Percentiles rank a stretch among this genome's conserved stretches.
phyloP scores from a whole-genome alignment of 2,797 vertebrate species.

The Enteromius treurensis region DNA sequence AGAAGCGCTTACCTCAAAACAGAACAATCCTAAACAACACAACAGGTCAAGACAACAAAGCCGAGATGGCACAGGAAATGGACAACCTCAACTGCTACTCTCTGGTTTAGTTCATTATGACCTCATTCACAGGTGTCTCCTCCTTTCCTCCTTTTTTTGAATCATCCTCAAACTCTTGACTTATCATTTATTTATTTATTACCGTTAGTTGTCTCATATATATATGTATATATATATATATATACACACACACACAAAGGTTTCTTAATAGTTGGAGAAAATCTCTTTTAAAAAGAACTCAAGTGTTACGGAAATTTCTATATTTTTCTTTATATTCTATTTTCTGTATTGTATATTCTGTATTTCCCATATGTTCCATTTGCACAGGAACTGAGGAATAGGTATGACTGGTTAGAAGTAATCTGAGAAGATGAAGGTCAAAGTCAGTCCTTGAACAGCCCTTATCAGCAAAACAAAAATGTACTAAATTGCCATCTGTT shows the following conservation, averaged over 20 bases:
- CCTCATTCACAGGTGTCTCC: slow-evolving; percentile 2
- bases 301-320: neutral
- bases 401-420: neutral
- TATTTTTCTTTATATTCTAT: neutral
- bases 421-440: slow-evolving; percentile 1
- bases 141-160: neutral
- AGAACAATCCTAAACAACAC: neutral
- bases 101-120: neutral
- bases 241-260: neutral
- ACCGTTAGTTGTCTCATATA: too few relatives aligned
- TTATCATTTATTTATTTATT: too few relatives aligned
- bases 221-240: too few relatives aligned
- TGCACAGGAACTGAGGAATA: neutral
- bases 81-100: neutral
- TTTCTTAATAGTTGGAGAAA: neutral
- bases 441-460: neutral
- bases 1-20: neutral
- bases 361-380: neutral
- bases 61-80: neutral
- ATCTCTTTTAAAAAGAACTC: neutral
- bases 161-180: neutral
- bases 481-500: neutral
- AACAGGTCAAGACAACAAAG: neutral
- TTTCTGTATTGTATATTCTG: too few relatives aligned
- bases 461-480: neutral